Evolutionary conservation across 2,888 invertebrate genomes (phyloP).

Genomic region (Melanostoma scalare): DNA sequence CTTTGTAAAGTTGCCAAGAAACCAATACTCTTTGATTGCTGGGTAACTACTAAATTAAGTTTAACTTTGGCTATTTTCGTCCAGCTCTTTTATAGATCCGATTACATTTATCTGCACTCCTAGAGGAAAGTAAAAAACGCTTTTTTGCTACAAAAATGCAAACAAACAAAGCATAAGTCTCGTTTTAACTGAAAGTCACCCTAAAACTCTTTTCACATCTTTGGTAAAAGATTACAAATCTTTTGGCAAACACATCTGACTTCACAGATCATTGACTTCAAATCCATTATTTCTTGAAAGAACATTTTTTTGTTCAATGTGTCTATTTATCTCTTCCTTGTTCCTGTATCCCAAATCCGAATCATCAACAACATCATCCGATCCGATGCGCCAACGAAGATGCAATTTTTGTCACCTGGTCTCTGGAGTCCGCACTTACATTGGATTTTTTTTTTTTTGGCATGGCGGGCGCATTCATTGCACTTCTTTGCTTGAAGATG

Average conservation of each 20-base stretch:
- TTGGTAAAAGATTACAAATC: slow-evolving; percentile 12
- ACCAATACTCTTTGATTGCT: too few species aligned
- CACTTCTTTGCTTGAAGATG: neutral
- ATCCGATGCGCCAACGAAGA: slow-evolving; percentile 48
- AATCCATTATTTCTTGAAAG: slow-evolving; percentile 53
- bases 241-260: slow-evolving; percentile 60
- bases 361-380: slow-evolving; percentile 37
- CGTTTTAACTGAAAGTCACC: slow-evolving; percentile 1
- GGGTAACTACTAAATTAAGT: too few species aligned
- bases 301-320: neutral
- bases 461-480: slow-evolving; percentile 26
- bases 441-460: slow-evolving; percentile 17
- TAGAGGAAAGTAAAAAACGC: too few species aligned
- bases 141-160: too few species aligned
- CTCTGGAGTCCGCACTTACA: slow-evolving; percentile 53
- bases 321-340: slow-evolving; percentile 53
- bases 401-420: slow-evolving; percentile 70
- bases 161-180: neutral
- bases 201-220: slow-evolving; percentile 33
- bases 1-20: too few species aligned
- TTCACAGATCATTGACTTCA: slow-evolving; percentile 71
- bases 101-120: too few species aligned
- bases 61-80: too few species aligned
- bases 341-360: slow-evolving; percentile 61
- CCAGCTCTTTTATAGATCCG: too few species aligned